Percentiles rank a stretch among this genome's conserved stretches.
phyloP scores from a whole-genome alignment of 2,888 invertebrate genomes.

The Torymus auratus region DNA sequence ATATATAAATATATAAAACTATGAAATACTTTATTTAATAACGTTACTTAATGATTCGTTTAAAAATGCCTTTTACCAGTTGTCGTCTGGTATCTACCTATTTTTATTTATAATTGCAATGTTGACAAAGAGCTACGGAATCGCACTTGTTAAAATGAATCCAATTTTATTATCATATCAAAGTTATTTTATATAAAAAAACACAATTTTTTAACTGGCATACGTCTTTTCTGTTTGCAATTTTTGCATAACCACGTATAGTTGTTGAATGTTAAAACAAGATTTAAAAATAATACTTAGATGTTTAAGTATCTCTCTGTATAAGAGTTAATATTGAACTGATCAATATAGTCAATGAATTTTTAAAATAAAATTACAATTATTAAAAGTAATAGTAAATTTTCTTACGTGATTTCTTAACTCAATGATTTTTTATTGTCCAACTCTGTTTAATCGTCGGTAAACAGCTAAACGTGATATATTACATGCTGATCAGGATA shows the following conservation, averaged over 20 bases:
- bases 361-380: conserved; percentile 56
- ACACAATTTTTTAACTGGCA: conserved; percentile 9
- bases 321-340: conserved; percentile 31
- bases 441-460: conserved; percentile 53
- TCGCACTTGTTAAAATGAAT: conserved; percentile 55
- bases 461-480: conserved; percentile 44
- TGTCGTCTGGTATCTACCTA: conserved; percentile 20
- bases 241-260: conserved; percentile 40
- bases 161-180: conserved; percentile 43
- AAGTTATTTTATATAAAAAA: conserved; percentile 5
- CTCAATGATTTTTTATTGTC: conserved; percentile 37
- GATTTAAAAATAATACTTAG: conserved; percentile 44
- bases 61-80: conserved; percentile 15
- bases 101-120: conserved; percentile 45
- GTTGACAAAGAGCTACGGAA: conserved; percentile 31
- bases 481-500: conserved; percentile 43
- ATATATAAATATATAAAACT: conserved; percentile 32
- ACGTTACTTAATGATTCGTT: conserved; percentile 48
- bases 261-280: conserved; percentile 46
- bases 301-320: conserved; percentile 33
- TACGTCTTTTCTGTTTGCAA: conserved; percentile 14
- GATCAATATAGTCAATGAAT: conserved; percentile 37
- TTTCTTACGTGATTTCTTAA: conserved; percentile 29
- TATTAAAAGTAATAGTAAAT: conserved; percentile 54
- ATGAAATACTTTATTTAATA: conserved; percentile 43